Base-by-base conservation (phyloP, 2,888 invertebrate species). In the Andrena bicolor region DNA sequence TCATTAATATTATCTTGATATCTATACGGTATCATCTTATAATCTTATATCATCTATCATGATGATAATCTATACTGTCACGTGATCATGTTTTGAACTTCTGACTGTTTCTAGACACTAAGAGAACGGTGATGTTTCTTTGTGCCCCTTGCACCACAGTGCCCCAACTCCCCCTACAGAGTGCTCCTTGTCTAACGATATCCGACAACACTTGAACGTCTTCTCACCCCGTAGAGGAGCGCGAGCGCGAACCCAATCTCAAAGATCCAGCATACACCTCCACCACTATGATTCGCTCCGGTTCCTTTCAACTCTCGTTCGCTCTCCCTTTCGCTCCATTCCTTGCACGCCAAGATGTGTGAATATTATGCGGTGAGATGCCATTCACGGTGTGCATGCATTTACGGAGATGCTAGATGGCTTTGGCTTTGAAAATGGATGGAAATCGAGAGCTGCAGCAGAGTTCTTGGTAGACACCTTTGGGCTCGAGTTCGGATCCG, bases 321-420 rank as follows among this genome's bases (percentile, higher is more conserved):
- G 5, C 32, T 28, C 41, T 16, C 61, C 53, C 60, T 16, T 48
- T 58, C 56, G 41, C 41, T 56, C 76, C n/a, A n/a, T 68, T 26
- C 61, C 71, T 81, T 75, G 77, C 81, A 76, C 76, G 60, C 88
- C 88, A 56, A 78, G 69, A 75, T 80, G 82, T 87, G 79, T 84
- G 76, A 77, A 86, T 23, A 86, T 23, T 87, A 89, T 86, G 90
- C 89, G 86, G 83, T 87, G 86, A 89, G 82, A 90, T 90, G 91
- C 89, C 89, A 88, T 41, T 41, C 41, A 16, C 41, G 41, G 41
- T 41, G 41, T 41, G 41, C 92, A 91, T 92, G 91, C 91, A 85
- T 87, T 88, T 81, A 75, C 80, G 78, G 83, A 66, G 82, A 86
- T 85, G 81, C 79, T 13, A 81, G n/a, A 86, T 60, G 56, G 61